Conservation (phyloP, 1,140 invertebrate species). For the Rhagoletis zephyria region DNA sequence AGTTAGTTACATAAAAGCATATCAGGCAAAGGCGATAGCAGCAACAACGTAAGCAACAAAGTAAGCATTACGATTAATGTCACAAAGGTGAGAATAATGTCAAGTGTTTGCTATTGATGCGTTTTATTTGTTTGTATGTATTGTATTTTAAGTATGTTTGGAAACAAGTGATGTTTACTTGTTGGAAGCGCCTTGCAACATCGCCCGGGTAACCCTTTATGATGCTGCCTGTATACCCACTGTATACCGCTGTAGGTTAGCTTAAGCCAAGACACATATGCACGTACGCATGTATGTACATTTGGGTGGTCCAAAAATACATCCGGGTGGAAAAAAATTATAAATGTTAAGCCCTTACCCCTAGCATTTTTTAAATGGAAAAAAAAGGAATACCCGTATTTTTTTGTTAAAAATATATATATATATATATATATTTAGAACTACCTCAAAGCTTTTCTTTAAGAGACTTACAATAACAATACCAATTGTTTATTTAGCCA, state of each 20-base stretch:
- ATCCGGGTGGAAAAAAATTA: too few relatives aligned
- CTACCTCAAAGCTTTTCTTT: too few relatives aligned
- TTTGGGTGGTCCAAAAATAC: too few relatives aligned
- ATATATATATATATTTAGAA: too few relatives aligned
- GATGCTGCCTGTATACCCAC: not conserved
- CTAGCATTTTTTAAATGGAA: too few relatives aligned
- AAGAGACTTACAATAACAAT: too few relatives aligned
- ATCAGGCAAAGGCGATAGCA: not conserved
- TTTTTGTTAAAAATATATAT: too few relatives aligned
- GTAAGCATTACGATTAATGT: conserved; percentile 56
- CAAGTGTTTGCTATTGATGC: conserved; percentile 57
- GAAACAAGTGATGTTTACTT: not conserved
- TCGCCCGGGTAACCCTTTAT: conserved; percentile 29
- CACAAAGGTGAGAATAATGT: conserved; percentile 59
- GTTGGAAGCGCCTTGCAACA: not conserved
- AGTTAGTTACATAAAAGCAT: not conserved
- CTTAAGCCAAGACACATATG: not conserved
- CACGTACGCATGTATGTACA: not conserved
- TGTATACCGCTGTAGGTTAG: not conserved
- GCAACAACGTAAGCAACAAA: not conserved
- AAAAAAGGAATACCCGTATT: too few relatives aligned
- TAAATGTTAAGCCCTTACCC: too few relatives aligned
- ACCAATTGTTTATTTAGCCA: too few relatives aligned
- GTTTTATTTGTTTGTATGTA: conserved; percentile 8
- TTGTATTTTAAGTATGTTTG: not conserved